Evolutionary conservation across 2,888 invertebrate genomes (phyloP).

Genomic region (Meandrusa payeni): DNA sequence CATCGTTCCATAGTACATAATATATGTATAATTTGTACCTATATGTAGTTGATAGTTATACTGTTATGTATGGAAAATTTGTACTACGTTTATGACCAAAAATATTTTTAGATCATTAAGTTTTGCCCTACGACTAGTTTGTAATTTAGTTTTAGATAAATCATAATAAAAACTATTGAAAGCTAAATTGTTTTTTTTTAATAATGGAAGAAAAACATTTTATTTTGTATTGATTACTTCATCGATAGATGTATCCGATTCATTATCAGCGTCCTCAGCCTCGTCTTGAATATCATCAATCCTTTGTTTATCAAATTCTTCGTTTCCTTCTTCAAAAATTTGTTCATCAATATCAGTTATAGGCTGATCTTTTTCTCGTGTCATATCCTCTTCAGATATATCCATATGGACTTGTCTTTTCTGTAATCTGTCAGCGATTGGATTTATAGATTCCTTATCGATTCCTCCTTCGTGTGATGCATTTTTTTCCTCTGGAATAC

Average conservation of each 20-base stretch:
- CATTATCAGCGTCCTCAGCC: slow-evolving; percentile 6
- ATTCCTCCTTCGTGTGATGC: too few relatives aligned
- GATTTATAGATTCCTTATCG: too few relatives aligned
- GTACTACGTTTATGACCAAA: slow-evolving; percentile 24
- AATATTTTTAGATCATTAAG: slow-evolving; percentile 20
- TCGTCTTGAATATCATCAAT: slow-evolving; percentile 2
- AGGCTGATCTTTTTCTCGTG: not conserved
- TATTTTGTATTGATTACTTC: slow-evolving; percentile 14
- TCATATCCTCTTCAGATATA: slow-evolving; percentile 18
- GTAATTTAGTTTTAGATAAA: slow-evolving; percentile 7
- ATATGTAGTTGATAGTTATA: slow-evolving; percentile 5
- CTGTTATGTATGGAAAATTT: slow-evolving; percentile 16
- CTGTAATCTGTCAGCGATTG: slow-evolving; percentile 32
- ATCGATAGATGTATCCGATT: slow-evolving; percentile 10
- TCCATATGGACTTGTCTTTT: slow-evolving; percentile 35
- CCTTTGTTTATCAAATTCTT: not conserved
- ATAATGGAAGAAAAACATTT: not conserved
- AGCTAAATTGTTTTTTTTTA: not conserved
- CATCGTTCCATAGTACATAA: slow-evolving; percentile 14
- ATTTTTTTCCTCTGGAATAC: slow-evolving; percentile 29
- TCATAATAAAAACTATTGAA: slow-evolving; percentile 13
- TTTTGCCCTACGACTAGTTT: slow-evolving; percentile 22
- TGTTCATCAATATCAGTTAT: not conserved
- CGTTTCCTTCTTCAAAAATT: not conserved
- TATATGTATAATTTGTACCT: not conserved